Evolutionary conservation across 2,888 invertebrate genomes (phyloP).

Genomic region (Portevinia maculata): DNA sequence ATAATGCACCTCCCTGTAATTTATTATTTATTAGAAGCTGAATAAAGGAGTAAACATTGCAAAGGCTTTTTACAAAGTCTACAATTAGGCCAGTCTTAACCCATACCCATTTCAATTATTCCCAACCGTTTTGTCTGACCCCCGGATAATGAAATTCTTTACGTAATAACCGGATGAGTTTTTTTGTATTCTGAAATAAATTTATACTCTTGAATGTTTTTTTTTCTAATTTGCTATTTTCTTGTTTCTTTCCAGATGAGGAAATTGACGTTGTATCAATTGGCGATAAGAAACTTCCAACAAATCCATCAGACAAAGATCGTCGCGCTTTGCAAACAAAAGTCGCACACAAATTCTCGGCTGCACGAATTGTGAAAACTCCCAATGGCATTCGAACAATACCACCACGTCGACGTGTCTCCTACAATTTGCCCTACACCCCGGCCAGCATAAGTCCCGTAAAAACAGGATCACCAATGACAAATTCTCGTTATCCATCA

Average conservation of each 20-base stretch:
- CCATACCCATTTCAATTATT: too few species aligned
- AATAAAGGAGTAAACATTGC: too few species aligned
- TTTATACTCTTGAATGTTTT: not conserved
- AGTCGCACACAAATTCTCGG: conserved; percentile 85
- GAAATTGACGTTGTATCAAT: conserved; percentile 93
- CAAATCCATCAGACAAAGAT: conserved; percentile 88
- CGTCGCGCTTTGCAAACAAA: conserved; percentile 86
- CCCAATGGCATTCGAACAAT: conserved; percentile 78
- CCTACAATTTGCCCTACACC: conserved; percentile 78
- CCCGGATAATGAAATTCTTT: too few species aligned
- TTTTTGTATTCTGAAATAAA: too few species aligned
- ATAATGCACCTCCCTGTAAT: too few species aligned
- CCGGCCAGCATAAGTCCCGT: conserved; percentile 81
- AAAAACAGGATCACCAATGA: conserved; percentile 77
- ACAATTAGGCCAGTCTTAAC: too few species aligned
- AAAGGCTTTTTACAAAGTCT: too few species aligned
- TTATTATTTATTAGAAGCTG: too few species aligned
- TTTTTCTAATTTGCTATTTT: not conserved
- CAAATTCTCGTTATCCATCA: conserved; percentile 80
- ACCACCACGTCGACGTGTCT: conserved; percentile 77
- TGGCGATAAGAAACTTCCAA: conserved; percentile 86
- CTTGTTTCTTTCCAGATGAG: conserved; percentile 83
- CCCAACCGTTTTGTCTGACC: too few species aligned
- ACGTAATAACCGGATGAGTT: too few species aligned
- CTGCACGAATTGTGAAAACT: conserved; percentile 78